A percentile compares a stretch with the other conserved stretches of the same genome.
Conservation (phyloP, 1,140 invertebrate species). For the Lutraria rhynchaena region DNA sequence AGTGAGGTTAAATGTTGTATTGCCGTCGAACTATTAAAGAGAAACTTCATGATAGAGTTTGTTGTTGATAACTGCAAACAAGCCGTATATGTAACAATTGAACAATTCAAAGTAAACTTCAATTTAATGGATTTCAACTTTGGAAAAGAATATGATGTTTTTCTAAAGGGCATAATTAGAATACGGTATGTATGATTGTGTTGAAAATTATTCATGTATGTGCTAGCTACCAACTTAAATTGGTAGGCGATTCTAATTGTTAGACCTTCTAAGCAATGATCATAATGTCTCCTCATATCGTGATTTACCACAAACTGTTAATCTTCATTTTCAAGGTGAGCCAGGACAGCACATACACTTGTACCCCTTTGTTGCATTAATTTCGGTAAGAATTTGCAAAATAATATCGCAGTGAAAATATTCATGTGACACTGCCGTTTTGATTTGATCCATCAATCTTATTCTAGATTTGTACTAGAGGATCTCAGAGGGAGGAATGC, state of each 20-base stretch:
- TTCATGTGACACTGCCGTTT: background rate
- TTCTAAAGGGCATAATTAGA: constrained; percentile 19
- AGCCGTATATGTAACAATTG: constrained; percentile 25
- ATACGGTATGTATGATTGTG: constrained; percentile 6
- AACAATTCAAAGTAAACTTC: constrained; percentile 27
- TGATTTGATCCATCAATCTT: background rate
- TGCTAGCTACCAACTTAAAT: background rate
- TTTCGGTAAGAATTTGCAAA: background rate
- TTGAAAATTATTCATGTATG: background rate
- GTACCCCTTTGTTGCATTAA: background rate
- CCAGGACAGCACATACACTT: background rate
- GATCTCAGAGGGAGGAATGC: constrained; percentile 25
- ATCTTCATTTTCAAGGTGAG: background rate
- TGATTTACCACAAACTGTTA: background rate
- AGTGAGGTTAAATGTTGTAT: constrained; percentile 54
- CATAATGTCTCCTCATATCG: background rate
- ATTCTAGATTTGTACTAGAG: constrained; percentile 48
- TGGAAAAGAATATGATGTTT: constrained; percentile 20
- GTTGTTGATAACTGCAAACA: constrained; percentile 43
- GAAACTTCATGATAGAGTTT: constrained; percentile 30
- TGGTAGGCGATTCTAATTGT: background rate
- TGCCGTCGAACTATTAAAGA: background rate
- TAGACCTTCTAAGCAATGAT: background rate
- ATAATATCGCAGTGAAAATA: background rate
- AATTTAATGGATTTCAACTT: constrained; percentile 43